Evolutionary conservation across 2,797 vertebrate genomes (phyloP), one percentile per base, ranked within the genome.

Genomic region (Helarctos malayanus): DNA sequence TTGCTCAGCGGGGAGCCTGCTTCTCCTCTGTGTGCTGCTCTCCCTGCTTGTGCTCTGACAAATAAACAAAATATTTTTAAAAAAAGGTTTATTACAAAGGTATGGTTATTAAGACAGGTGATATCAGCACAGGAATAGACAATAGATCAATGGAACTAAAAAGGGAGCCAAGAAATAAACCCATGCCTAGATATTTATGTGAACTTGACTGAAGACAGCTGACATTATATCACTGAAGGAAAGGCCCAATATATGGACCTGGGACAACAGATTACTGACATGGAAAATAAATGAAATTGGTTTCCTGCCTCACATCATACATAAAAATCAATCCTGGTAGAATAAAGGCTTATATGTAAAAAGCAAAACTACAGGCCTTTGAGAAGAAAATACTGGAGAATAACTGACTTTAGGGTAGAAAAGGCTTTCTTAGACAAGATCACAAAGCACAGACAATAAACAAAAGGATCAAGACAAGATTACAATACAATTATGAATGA

Each of bases 401-500:
- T 84, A 78, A 52, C 19, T 41, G 45, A 63, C 45, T 56, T 69
- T 78, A 83, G 35, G 27, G 68, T 35, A 83, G 16, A 23, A 47
- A 95, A 97, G 21, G 23, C n/a, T 94, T 93, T 89, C 84, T 78
- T 52, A 69, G 21, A 47, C 63, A 95, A 81, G 54, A 57, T 19
- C 47, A 79, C 54, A 94, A 47, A 49, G 12, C 13, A 83, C 38
- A 45, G 19, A 45, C 54, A 78, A 63, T 41, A 78, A 68, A 88
- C n/a, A 92, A 81, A 85, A 93, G 54, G 25, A 81, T 80, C 15
- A 79, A 49, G 32, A 93, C 12, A 57, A 73, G 38, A 91, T 69
- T 68, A 95, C 13, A 35, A 84, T 80, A 59, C 41, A 41, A 41
- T 41, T 41, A 41, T 41, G 41, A 41, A 38, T 35, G 59, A 61